These are phyloP conservation scores for Eurypyga helias DNA, from an alignment of 2,113 vertebrate genomes.

Conservation along the genomic window DNA sequence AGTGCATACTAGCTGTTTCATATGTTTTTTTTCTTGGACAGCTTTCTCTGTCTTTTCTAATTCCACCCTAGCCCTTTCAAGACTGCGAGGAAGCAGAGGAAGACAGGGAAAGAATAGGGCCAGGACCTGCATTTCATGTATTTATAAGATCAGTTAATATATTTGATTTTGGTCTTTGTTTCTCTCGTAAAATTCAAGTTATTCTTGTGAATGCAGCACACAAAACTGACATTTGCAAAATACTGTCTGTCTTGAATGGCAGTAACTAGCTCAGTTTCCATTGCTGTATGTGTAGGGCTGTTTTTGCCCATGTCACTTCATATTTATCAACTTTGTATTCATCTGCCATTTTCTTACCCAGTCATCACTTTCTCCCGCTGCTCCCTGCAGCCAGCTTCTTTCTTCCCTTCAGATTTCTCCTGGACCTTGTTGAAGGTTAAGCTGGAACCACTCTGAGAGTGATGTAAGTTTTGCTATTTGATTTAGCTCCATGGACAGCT, in stretches of 20 bases:
- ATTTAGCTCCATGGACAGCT: not conserved
- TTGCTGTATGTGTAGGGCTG: not conserved
- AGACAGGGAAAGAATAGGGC: not conserved
- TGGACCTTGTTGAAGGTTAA: not conserved
- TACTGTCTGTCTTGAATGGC: not conserved
- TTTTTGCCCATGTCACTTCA: not conserved
- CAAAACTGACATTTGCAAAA: not conserved
- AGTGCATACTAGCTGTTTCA: not conserved
- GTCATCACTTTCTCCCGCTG: not conserved
- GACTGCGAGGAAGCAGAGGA: not conserved
- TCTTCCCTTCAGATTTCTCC: not conserved
- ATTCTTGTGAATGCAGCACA: not conserved
- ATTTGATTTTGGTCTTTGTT: not conserved
- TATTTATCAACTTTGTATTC: not conserved
- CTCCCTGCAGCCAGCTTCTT: not conserved
- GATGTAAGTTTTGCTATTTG: not conserved
- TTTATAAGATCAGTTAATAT: not conserved
- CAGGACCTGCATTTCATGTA: not conserved
- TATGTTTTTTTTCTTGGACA: not conserved
- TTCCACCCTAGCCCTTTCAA: not conserved
- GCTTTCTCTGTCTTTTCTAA: not conserved
- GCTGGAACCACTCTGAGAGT: not conserved
- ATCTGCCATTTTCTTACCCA: not conserved
- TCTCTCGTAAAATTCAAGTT: not conserved
- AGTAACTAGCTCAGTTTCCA: not conserved